Conservation (phyloP, 2,113 vertebrate species). For the Crotalus viridis region DNA sequence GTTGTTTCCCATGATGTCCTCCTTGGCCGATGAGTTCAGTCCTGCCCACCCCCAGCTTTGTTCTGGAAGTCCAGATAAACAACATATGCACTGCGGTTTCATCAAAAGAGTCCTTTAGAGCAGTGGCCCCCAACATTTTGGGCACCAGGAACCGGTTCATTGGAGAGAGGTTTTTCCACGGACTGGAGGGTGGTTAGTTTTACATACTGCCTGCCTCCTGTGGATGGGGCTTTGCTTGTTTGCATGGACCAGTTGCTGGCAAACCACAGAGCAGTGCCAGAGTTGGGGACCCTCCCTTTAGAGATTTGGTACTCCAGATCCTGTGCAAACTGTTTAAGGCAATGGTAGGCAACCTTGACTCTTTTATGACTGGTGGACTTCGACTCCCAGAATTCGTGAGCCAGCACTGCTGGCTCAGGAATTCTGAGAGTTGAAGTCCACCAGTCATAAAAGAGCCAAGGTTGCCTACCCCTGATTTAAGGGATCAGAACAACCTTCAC, state of each 20-base stretch:
- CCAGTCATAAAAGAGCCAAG: too few species aligned
- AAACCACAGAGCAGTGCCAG: neutral
- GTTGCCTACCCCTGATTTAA: neutral
- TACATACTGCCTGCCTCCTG: neutral
- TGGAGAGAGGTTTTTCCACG: neutral
- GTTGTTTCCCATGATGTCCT: neutral
- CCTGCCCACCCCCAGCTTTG: neutral
- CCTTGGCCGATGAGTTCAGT: neutral
- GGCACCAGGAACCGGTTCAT: too few species aligned
- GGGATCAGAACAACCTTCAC: neutral
- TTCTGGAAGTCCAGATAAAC: neutral
- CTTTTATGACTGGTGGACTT: too few species aligned
- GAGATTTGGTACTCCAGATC: neutral
- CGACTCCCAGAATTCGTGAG: too few species aligned
- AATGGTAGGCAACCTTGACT: too few species aligned
- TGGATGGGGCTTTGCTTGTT: neutral
- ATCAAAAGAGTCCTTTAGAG: neutral
- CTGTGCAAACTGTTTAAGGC: neutral
- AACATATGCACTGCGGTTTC: neutral
- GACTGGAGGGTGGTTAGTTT: neutral
- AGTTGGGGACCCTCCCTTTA: neutral
- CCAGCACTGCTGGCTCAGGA: too few species aligned
- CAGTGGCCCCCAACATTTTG: neutral
- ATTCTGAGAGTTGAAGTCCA: too few species aligned
- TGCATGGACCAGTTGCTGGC: neutral